Evolutionary conservation across 2,797 vertebrate species (phyloP), one percentile per base, ranked within the genome.

Genomic region (Gymnocypris eckloni): DNA sequence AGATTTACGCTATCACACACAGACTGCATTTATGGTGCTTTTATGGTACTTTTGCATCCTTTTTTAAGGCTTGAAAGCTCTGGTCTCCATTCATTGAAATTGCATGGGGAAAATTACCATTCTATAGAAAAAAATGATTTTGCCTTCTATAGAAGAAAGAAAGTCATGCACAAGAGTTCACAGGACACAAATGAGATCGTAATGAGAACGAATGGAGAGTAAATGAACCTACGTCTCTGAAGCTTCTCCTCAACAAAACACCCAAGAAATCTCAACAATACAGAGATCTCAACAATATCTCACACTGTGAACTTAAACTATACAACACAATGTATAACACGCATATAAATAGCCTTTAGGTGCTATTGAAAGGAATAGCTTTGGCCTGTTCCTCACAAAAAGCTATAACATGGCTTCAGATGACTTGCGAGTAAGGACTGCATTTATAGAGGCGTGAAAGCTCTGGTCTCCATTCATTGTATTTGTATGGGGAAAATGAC

Each of bases 1-100:
- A 61, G 59, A 61, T 25, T 25, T 61, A 61, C n/a, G 0, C 59
- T 25, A 12, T 25, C 59, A 61, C 59, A 61, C 2, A 6, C 64
- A 66, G 12, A 28, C 64, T 33, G 28, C 48, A 54, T 54, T 54
- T 13, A 52, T 33, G 16, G 45, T 41, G 67, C 67, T 18, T 67
- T 64, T 15, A 64, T 64, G 25, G 25, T 71, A 43, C 22, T 73
- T 73, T 37, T 54, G 50, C 28, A 37, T 20, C 18, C 28, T 22
- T 77, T 75, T 37, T 77, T 12, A 37, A 76, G 28, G 13, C 73
- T 37, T 76, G 48, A 76, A 76, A 76, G 73, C 28, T 54, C 18
- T 33, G 25, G 45, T 75, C 45, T 52, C 8, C 18, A 39, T 39
- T 56, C 50, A 77, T 0, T 56, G 73, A 54, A 56, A 77, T 12